Evolutionary conservation across 2,888 invertebrate species (phyloP).

Genomic region (Polia nebulosa): DNA sequence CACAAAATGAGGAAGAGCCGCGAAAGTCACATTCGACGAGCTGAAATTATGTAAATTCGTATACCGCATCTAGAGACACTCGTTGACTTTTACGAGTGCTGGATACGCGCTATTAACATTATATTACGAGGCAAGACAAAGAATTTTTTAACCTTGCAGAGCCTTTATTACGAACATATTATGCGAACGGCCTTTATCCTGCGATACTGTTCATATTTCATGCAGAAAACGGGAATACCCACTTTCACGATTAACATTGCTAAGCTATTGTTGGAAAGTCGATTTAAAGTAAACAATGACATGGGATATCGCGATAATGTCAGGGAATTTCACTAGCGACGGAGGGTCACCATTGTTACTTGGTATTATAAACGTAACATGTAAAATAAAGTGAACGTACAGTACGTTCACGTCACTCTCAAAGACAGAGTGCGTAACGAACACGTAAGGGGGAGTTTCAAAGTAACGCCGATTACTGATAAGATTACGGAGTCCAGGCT

Average conservation of each 20-base stretch:
- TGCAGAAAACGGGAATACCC: constrained; percentile 41
- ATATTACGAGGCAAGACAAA: constrained; percentile 53
- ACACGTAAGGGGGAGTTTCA: too few relatives aligned
- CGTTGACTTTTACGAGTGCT: constrained; percentile 41
- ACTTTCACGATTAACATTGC: constrained; percentile 45
- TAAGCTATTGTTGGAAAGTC: constrained; percentile 59
- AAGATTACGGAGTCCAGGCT: too few relatives aligned
- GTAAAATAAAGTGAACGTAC: constrained; percentile 30
- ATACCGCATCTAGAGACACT: constrained; percentile 21
- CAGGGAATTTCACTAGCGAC: constrained; percentile 49
- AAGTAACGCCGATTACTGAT: too few relatives aligned
- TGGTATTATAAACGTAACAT: constrained; percentile 44
- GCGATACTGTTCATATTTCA: constrained; percentile 51
- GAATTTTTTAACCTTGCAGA: constrained; percentile 28
- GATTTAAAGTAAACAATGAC: constrained; percentile 69
- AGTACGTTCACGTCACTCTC: not conserved
- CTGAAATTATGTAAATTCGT: constrained; percentile 35
- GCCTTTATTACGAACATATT: constrained; percentile 41
- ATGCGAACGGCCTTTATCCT: constrained; percentile 25
- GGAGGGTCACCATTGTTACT: constrained; percentile 62
- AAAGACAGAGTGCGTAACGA: too few relatives aligned
- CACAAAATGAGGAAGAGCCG: not conserved
- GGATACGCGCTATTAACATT: constrained; percentile 46
- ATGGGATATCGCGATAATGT: constrained; percentile 66
- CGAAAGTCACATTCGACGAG: constrained; percentile 7